A percentile compares a stretch with the other conserved stretches of the same genome.
phyloP scores from a whole-genome alignment of 2,113 vertebrate species.

The Lanius ludovicianus region DNA sequence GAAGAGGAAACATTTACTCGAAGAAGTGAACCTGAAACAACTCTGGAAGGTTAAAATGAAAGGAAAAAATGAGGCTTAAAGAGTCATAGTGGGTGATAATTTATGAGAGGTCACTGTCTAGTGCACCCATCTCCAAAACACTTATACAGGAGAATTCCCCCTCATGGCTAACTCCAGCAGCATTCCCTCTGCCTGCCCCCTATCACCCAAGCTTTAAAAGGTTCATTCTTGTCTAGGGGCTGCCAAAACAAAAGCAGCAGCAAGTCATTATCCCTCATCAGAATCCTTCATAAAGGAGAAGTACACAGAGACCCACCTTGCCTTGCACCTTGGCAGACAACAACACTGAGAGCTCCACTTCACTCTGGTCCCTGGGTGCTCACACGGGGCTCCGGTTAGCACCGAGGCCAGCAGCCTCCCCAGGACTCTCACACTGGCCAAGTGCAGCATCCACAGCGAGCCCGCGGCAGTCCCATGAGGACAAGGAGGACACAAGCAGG shows the following conservation, averaged over 20 bases:
- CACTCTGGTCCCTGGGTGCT: background rate
- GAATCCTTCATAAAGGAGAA: background rate
- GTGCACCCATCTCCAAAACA: background rate
- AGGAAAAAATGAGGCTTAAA: background rate
- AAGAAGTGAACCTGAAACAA: slow-evolving; percentile 45
- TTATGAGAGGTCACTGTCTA: background rate
- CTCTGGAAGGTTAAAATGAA: slow-evolving; percentile 14
- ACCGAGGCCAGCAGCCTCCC: background rate
- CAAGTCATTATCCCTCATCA: background rate
- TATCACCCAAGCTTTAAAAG: background rate
- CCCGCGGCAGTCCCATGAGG: rapidly evolving
- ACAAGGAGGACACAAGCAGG: background rate
- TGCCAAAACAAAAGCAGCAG: background rate
- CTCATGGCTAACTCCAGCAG: background rate
- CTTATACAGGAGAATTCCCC: background rate
- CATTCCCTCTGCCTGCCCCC: background rate
- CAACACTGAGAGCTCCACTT: background rate
- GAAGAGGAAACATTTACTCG: slow-evolving; percentile 29
- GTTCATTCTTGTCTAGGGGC: background rate
- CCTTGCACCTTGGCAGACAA: background rate
- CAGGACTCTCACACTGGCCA: background rate
- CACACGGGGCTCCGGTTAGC: rapidly evolving
- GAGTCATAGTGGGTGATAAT: background rate
- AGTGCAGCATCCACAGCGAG: rapidly evolving
- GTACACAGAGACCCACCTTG: background rate